Base-by-base conservation (phyloP, 2,888 invertebrate species). In the Furcula furcula region DNA sequence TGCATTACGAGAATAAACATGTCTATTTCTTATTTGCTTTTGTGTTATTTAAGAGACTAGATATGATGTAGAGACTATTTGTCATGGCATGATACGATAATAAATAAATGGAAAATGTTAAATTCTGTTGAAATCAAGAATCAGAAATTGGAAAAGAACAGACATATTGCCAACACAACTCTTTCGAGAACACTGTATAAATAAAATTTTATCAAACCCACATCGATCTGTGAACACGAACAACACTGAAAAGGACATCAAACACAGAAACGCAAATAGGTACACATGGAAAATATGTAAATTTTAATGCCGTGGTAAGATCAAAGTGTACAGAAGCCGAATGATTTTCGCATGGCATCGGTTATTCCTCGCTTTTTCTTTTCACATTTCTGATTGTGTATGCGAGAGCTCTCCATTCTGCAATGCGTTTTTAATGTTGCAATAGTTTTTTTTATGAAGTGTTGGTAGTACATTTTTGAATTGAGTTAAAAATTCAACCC, bases 231-330 rank as follows among this genome's bases (percentile, higher is more conserved):
- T 49, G 51, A 61, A 69, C 62, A 59, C 59, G 50, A 67, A 65
- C 66, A 70, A 47, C 74, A 67, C 65, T 60, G 67, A 60, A 71
- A 74, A 72, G 71, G 65, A 84, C 79, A 84, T 86, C 86, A 86
- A 87, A 87, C 28, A 84, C 63, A 62, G 60, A 55, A 70, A 71
- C 43, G 62, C 72, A 76, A 83, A 86, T 76, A 74, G 70, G 71
- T 67, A 70, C 59, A 52, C 48, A 56, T 54, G 56, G 73, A 70
- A 80, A 77, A 79, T 86, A 87, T 88, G 88, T 86, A 85, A 87
- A 88, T 88, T 81, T 69, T 79, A 82, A 84, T 76, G 68, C 73
- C 68, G 60, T 67, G 49, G 57, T 50, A 55, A 80, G 81, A 87
- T 87, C 86, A 88, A 86, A 87, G 87, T 65, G 38, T 18, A 35